These are phyloP conservation scores for Chlorodrepanis virens DNA, from an alignment of 2,113 vertebrate genomes.

Conservation along the genomic window DNA sequence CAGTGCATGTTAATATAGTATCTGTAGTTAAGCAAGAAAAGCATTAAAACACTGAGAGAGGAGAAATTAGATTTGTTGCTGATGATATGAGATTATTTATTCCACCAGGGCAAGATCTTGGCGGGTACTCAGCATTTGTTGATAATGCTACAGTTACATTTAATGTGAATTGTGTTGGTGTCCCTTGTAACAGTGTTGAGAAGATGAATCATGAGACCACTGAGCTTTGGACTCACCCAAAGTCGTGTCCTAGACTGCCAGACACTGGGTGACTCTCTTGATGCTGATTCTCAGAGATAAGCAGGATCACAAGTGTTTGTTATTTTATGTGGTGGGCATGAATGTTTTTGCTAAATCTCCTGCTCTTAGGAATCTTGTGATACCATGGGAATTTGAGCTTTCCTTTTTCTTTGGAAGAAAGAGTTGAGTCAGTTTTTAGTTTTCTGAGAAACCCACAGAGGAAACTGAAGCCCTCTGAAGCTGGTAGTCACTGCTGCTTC, in stretches of 20 bases:
- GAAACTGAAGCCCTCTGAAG: neutral
- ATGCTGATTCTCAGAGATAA: neutral
- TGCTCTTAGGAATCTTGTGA: neutral
- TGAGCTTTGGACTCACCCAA: neutral
- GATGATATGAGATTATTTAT: neutral
- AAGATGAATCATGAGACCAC: rapidly evolving
- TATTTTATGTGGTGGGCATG: neutral
- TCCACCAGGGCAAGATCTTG: neutral
- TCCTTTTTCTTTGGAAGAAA: neutral
- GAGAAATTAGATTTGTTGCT: neutral
- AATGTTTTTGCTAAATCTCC: neutral
- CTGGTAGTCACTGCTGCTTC: neutral
- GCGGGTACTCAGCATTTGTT: neutral
- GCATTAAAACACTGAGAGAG: neutral
- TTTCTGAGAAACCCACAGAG: neutral
- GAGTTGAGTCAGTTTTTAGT: neutral
- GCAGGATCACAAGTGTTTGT: neutral
- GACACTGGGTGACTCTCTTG: neutral
- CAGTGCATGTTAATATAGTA: conserved; percentile 13
- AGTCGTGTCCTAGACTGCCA: neutral
- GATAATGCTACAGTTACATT: neutral
- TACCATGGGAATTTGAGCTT: neutral
- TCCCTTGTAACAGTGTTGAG: neutral
- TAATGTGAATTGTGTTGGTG: neutral
- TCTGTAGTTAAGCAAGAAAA: neutral